These are phyloP conservation scores for Fragariocoptes setiger DNA, from an alignment of 1,140 invertebrate genomes.

Conservation along the genomic window DNA sequence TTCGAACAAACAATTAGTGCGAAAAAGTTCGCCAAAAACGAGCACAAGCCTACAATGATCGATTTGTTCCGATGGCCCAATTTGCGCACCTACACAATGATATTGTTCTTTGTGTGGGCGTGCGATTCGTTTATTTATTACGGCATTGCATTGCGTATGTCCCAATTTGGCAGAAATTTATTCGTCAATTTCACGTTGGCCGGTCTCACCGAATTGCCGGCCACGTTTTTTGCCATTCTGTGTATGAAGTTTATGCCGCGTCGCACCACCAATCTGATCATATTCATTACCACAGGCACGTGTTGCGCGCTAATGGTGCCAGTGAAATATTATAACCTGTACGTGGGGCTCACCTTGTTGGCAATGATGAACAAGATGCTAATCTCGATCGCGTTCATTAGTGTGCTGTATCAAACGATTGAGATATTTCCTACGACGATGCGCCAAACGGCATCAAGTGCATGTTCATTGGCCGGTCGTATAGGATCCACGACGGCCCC, in stretches of 20 bases:
- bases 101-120: constrained; percentile 19
- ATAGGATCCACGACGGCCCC: constrained; percentile 17
- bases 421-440: constrained; percentile 42
- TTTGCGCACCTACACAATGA: constrained; percentile 9
- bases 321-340: not conserved
- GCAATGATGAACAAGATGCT: constrained; percentile 49
- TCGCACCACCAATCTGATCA: not conserved
- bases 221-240: constrained; percentile 32
- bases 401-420: constrained; percentile 42
- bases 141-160: constrained; percentile 42
- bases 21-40: constrained; percentile 1
- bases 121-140: constrained; percentile 46
- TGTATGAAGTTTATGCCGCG: constrained; percentile 19
- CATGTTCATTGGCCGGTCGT: constrained; percentile 15
- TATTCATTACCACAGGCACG: not conserved
- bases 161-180: constrained; percentile 31
- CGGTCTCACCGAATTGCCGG: constrained; percentile 39
- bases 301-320: not conserved
- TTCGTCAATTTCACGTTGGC: constrained; percentile 41
- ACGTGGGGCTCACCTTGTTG: constrained; percentile 27
- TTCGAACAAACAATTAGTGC: not conserved
- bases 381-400: constrained; percentile 42
- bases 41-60: constrained; percentile 1
- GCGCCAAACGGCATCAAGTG: constrained; percentile 16
- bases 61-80: constrained; percentile 8